Percentiles rank a stretch among this genome's conserved stretches.
Conservation (phyloP, 2,113 vertebrate genomes). For the Charadrius vociferus region DNA sequence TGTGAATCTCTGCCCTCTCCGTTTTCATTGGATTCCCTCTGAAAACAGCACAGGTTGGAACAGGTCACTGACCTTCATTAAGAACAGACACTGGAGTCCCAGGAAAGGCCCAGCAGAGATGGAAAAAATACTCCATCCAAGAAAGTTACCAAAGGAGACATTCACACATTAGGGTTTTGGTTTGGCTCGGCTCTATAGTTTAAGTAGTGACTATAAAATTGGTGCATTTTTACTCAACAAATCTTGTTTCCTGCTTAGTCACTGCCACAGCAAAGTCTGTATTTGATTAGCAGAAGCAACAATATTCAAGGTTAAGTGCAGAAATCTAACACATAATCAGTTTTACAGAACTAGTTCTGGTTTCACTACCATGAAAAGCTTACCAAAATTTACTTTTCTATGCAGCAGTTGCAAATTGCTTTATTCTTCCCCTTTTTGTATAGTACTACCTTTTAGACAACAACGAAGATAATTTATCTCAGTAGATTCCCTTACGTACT, state of each 20-base stretch:
- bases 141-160: not conserved
- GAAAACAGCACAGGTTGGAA: not conserved
- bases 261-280: not conserved
- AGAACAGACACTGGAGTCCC: not conserved
- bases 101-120: not conserved
- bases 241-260: not conserved
- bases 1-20: not conserved
- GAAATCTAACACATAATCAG: not conserved
- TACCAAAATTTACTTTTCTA: not conserved
- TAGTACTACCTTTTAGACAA: not conserved
- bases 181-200: not conserved
- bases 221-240: not conserved
- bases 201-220: not conserved
- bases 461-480: not conserved
- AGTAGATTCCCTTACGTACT: not conserved
- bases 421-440: not conserved
- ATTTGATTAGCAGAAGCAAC: slow-evolving; percentile 9
- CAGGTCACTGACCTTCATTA: not conserved
- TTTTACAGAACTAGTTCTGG: not conserved
- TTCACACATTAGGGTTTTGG: not conserved
- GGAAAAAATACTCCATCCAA: not conserved
- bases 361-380: not conserved
- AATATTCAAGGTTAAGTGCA: not conserved
- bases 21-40: not conserved
- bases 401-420: not conserved